phyloP scores from a whole-genome alignment of 2,888 invertebrate genomes.

The Nemurella pictetii region DNA sequence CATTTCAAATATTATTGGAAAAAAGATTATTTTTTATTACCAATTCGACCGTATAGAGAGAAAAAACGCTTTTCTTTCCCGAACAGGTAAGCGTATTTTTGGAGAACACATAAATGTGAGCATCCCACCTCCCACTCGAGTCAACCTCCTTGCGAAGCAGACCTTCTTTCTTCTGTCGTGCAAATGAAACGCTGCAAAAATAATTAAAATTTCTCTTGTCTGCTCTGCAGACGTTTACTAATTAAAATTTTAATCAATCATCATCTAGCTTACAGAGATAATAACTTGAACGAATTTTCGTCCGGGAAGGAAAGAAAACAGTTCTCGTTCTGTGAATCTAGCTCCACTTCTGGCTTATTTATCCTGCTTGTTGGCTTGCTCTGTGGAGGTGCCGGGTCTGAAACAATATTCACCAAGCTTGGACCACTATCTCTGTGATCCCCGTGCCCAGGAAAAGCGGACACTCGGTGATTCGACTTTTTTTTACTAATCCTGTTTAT shows the following conservation, averaged over 20 bases:
- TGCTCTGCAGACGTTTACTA: not conserved
- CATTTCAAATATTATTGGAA: constrained; percentile 3
- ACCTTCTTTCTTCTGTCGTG: not conserved
- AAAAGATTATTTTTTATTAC: constrained; percentile 1
- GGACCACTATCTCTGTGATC: too few relatives aligned
- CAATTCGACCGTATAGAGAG: not conserved
- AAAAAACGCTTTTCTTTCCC: not conserved
- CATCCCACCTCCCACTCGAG: too few relatives aligned
- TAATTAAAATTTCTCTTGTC: not conserved
- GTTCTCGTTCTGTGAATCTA: too few relatives aligned
- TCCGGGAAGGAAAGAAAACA: not conserved
- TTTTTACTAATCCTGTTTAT: too few relatives aligned
- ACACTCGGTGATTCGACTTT: too few relatives aligned
- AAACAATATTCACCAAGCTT: too few relatives aligned
- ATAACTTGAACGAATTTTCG: not conserved
- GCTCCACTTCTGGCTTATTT: too few relatives aligned
- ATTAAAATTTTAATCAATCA: not conserved
- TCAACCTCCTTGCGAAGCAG: not conserved
- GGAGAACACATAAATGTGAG: not conserved
- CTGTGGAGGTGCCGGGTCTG: too few relatives aligned
- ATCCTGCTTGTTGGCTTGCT: too few relatives aligned
- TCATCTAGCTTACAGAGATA: not conserved
- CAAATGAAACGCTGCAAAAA: not conserved
- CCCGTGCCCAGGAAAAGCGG: too few relatives aligned
- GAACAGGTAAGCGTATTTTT: not conserved